Conservation (phyloP, 1,140 invertebrate species). For the Caenorhabditis elegans region DNA sequence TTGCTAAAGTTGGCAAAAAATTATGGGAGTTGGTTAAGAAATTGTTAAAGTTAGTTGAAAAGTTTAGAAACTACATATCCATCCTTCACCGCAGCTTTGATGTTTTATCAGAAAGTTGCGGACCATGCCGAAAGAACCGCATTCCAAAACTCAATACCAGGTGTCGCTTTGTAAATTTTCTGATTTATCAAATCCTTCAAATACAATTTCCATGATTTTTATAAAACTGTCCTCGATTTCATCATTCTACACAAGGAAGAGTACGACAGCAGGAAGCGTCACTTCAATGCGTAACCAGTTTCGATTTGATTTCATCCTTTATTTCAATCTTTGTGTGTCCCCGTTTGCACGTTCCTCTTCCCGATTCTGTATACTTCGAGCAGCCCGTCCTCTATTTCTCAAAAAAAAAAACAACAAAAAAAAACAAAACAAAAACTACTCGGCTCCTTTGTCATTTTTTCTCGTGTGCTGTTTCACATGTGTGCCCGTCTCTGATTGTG, state of each 20-base stretch:
- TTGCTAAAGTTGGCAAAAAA: no score
- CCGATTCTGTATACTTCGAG: background rate
- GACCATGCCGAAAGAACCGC: no score
- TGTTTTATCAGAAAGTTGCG: no score
- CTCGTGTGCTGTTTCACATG: background rate
- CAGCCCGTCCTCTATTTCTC: background rate
- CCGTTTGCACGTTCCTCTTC: background rate
- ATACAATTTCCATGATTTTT: background rate
- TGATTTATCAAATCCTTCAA: no score
- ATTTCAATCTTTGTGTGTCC: background rate
- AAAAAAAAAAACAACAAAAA: background rate
- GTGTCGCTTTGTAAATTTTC: no score
- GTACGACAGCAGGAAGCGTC: background rate
- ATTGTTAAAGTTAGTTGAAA: no score
- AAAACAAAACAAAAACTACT: constrained; percentile 27
- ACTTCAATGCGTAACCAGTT: background rate
- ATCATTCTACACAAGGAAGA: background rate
- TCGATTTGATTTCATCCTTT: background rate
- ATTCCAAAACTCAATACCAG: no score
- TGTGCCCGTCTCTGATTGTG: background rate
- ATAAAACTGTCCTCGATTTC: background rate
- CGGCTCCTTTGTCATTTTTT: background rate
- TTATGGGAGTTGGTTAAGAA: no score
- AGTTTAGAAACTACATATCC: no score
- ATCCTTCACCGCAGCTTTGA: no score